Evolutionary conservation across 2,797 vertebrate species (phyloP).

Genomic region (Rachycentron canadum): DNA sequence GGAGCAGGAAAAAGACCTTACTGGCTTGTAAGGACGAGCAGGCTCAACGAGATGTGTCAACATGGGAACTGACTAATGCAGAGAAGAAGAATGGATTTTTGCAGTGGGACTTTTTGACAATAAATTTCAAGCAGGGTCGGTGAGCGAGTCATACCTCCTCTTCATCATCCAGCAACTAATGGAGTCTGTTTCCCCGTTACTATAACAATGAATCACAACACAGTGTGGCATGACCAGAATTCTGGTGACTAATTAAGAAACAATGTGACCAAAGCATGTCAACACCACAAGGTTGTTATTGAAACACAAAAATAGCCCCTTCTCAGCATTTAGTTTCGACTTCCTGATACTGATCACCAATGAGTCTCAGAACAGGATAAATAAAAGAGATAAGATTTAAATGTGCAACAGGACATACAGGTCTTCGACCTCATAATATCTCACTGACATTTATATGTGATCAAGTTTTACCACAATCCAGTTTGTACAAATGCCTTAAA

Average conservation of each 20-base stretch:
- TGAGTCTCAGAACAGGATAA: conserved; percentile 25
- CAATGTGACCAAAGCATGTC: background rate
- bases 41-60: background rate
- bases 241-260: conserved; percentile 36
- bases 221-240: conserved; percentile 18
- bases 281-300: background rate
- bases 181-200: background rate
- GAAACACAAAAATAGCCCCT: background rate
- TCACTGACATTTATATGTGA: background rate
- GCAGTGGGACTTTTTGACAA: background rate
- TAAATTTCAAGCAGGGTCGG: background rate
- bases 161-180: background rate
- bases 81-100: background rate
- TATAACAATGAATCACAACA: background rate
- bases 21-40: background rate
- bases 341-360: background rate
- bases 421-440: background rate
- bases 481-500: background rate
- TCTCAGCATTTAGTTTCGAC: background rate
- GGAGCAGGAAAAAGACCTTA: background rate
- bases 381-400: conserved; percentile 1
- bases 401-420: conserved; percentile 21
- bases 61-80: background rate
- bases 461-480: background rate
- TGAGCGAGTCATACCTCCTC: background rate